These are phyloP conservation scores for Oxystoma pomonae DNA, from an alignment of 2,888 invertebrate species.

Conservation along the genomic window DNA sequence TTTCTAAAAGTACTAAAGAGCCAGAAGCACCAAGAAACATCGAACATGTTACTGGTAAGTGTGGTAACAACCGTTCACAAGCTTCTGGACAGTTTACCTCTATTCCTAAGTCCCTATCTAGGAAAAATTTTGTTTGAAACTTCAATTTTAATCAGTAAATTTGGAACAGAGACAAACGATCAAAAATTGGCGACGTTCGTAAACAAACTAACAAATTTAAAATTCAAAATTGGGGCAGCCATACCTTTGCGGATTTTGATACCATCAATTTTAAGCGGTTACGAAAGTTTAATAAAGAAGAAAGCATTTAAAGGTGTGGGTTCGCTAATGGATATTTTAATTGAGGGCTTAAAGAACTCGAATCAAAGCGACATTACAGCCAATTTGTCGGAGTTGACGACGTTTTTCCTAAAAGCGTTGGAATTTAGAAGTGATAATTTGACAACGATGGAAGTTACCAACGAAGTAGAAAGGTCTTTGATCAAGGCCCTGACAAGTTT, in stretches of 20 bases:
- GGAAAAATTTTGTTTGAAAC: constrained; percentile 65
- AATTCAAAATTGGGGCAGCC: constrained; percentile 62
- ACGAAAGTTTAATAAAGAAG: constrained; percentile 57
- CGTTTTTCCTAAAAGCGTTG: constrained; percentile 70
- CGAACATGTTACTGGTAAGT: constrained; percentile 64
- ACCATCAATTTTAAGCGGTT: constrained; percentile 66
- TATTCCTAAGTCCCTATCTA: constrained; percentile 83
- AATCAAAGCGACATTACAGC: constrained; percentile 59
- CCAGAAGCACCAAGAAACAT: constrained; percentile 56
- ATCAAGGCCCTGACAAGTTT: constrained; percentile 74
- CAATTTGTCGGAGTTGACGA: constrained; percentile 64
- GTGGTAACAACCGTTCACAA: constrained; percentile 76
- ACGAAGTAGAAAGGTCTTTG: constrained; percentile 66
- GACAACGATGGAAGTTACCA: constrained; percentile 48
- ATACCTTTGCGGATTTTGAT: constrained; percentile 73
- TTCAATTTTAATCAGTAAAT: constrained; percentile 49
- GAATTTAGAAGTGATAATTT: constrained; percentile 60
- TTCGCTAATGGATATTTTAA: constrained; percentile 71
- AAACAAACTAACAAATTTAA: constrained; percentile 57
- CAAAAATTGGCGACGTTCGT: constrained; percentile 50
- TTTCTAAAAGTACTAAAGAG: constrained; percentile 61
- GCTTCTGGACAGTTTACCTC: constrained; percentile 74
- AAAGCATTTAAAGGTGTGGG: constrained; percentile 59
- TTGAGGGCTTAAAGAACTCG: constrained; percentile 65
- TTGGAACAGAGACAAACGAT: constrained; percentile 22